Evolutionary conservation across 2,888 invertebrate species (phyloP).

Genomic region (Hirudinaria manillensis): DNA sequence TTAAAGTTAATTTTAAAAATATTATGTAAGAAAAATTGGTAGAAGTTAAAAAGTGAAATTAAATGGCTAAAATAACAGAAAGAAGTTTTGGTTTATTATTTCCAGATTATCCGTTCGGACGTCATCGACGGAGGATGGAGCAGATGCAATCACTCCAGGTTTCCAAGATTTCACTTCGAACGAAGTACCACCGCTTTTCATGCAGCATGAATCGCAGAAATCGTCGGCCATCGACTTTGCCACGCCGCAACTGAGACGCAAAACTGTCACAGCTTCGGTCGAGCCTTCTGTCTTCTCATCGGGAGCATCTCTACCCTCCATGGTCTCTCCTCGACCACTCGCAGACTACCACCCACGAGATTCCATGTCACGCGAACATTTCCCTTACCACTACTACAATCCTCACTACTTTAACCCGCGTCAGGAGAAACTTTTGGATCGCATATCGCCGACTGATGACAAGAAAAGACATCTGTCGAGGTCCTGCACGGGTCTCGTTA

Average conservation of each 20-base stretch:
- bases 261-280: background rate
- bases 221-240: slow-evolving; percentile 5
- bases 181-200: background rate
- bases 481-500: slow-evolving; percentile 15
- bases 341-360: background rate
- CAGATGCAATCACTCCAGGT: slow-evolving; percentile 7
- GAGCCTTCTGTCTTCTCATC: slow-evolving; percentile 2
- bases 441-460: slow-evolving; percentile 1
- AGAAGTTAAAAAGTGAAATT: too few species aligned
- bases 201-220: background rate
- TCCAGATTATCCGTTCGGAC: slow-evolving; percentile 2
- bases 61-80: too few species aligned
- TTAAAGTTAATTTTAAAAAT: too few species aligned
- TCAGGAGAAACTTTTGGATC: background rate
- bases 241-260: slow-evolving; percentile 9
- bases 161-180: slow-evolving; percentile 1
- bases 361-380: background rate
- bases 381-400: slow-evolving; percentile 15
- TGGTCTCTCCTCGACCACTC: background rate
- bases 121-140: slow-evolving; percentile 1
- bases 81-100: too few species aligned
- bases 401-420: slow-evolving; percentile 16
- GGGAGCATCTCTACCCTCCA: background rate
- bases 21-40: too few species aligned
- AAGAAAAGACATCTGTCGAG: slow-evolving; percentile 1